A percentile compares a stretch with the other conserved stretches of the same genome.
Evolutionary conservation across 2,888 invertebrate genomes (phyloP).

Genomic region (Tholera decimalis): DNA sequence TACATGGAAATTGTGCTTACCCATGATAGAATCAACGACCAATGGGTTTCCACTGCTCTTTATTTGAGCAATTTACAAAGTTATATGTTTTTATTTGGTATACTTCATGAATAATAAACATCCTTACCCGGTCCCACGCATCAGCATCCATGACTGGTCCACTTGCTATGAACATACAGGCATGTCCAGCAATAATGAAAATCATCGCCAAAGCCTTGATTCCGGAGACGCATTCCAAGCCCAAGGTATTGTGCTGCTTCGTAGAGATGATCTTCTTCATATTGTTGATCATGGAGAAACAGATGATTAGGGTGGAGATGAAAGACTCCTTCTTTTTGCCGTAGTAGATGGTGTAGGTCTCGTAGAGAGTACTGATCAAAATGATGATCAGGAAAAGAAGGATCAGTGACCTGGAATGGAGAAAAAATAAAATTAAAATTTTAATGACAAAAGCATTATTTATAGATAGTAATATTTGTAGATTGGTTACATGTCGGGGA

Average conservation of each 20-base stretch:
- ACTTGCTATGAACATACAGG: constrained; percentile 92
- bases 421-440: constrained; percentile 7
- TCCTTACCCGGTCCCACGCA: constrained; percentile 92
- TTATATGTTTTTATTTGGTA: too few species aligned
- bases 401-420: constrained; percentile 85
- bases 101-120: neutral
- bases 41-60: too few species aligned
- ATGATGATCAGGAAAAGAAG: constrained; percentile 85
- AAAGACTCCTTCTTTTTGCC: constrained; percentile 76
- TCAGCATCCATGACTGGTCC: constrained; percentile 93
- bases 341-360: constrained; percentile 80
- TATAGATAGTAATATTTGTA: too few species aligned
- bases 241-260: constrained; percentile 90
- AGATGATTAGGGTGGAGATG: constrained; percentile 78
- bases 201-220: constrained; percentile 93
- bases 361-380: constrained; percentile 87
- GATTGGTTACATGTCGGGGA: too few species aligned
- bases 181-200: constrained; percentile 93
- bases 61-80: too few species aligned
- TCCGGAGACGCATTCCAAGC: constrained; percentile 93
- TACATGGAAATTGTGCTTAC: too few species aligned
- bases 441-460: neutral
- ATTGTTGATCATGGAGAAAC: constrained; percentile 92
- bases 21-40: too few species aligned
- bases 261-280: constrained; percentile 91